Evolutionary conservation across 1,140 invertebrate species (phyloP), one percentile per base, ranked within the genome.

Genomic region (Ips nitidus): DNA sequence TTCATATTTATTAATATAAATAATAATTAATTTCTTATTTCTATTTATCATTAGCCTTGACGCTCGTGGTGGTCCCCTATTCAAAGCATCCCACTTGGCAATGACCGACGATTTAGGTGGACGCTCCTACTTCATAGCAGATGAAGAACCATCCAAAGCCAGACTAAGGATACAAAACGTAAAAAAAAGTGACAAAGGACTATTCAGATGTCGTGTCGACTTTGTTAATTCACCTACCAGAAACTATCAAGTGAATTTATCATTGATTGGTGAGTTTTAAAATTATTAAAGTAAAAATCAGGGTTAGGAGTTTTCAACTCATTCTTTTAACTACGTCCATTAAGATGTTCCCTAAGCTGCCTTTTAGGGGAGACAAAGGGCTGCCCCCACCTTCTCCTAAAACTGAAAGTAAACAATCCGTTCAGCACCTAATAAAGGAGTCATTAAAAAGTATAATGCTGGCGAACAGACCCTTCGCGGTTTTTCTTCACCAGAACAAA

Each of bases 191-290:
- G 93, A 95, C 74, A 90, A 93, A 75, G 92, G 92, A 1, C 79
- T 91, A 7, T 94, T 92, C 78, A 85, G 89, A 74, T 95, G 93
- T 78, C 84, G 93, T 68, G 90, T 95, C 40, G 94, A 95, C 81
- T 95, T 93, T 75, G 85, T 90, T 52, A 89, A 94, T 77, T 91
- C 91, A 1, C 93, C 93, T 1, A 95, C 93, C 1, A 86, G 88
- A 71, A 95, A 95, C 80, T 92, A 89, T 75, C 85, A 86, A 73
- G 89, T 94, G 73, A 94, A 94, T 80, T 84, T 95, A 59, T 93
- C 91, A 65, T 86, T 95, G 76, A 87, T 95, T 74, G 92, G 94
- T 95, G 82, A 87, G 22, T 22, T 22, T 22, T 22, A 22, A 22
- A 22, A 22, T 88, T 47, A 36, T 59, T 60, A 22, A 22, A 22